Percentiles rank a stretch among this genome's conserved stretches.
These are phyloP conservation scores for Rugalucina vietnamica DNA, from an alignment of 2,888 invertebrate species.

Conservation along the genomic window DNA sequence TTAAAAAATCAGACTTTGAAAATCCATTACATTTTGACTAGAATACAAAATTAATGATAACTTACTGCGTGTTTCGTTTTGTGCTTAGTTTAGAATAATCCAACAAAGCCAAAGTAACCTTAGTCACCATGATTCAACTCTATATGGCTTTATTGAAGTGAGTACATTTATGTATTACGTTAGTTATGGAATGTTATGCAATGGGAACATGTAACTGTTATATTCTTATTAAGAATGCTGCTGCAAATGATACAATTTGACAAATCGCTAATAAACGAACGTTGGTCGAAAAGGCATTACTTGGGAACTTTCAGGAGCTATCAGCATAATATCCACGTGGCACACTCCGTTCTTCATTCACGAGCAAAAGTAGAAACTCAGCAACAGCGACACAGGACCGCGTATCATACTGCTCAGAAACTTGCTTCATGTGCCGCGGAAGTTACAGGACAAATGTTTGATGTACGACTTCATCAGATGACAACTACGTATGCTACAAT, in stretches of 20 bases:
- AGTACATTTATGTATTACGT: too few relatives aligned
- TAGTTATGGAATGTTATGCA: too few relatives aligned
- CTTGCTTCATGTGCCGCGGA: slow-evolving; percentile 16
- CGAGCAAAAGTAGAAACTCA: not conserved
- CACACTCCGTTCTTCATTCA: not conserved
- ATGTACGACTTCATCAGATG: not conserved
- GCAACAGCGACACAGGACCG: slow-evolving; percentile 10
- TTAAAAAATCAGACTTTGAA: too few relatives aligned
- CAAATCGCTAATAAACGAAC: not conserved
- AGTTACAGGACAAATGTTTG: not conserved
- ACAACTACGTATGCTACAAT: not conserved
- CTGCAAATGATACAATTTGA: not conserved
- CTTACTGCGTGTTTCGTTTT: too few relatives aligned
- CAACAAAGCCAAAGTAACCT: too few relatives aligned
- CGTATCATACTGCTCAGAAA: slow-evolving; percentile 18
- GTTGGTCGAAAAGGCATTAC: not conserved
- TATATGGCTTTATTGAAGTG: too few relatives aligned
- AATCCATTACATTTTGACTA: too few relatives aligned
- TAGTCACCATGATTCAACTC: too few relatives aligned
- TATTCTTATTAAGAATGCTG: not conserved
- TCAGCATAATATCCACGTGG: not conserved
- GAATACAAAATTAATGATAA: too few relatives aligned
- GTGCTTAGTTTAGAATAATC: too few relatives aligned
- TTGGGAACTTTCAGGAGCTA: not conserved
- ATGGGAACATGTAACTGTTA: too few relatives aligned